A percentile compares a stretch with the other conserved stretches of the same genome.
These are phyloP conservation scores for Aplodontia rufa DNA, from an alignment of 2,113 vertebrate genomes.

Conservation along the genomic window DNA sequence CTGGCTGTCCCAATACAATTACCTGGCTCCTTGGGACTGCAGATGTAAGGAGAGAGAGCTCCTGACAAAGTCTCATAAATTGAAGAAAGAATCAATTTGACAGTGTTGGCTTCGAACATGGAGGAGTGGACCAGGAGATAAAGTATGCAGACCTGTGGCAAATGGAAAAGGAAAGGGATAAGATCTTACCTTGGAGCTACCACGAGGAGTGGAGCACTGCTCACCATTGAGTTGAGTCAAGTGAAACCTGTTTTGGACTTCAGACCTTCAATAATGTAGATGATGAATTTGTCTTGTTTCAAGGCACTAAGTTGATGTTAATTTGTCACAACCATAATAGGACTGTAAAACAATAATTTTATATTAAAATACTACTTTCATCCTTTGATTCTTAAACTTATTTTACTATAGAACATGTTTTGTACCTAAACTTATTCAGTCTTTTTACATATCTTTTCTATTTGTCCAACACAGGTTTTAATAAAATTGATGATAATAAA, in stretches of 20 bases:
- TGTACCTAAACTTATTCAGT: background rate
- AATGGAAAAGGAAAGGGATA: background rate
- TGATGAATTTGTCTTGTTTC: background rate
- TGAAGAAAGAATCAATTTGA: background rate
- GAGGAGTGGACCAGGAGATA: rapidly evolving
- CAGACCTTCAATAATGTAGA: background rate
- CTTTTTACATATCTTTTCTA: background rate
- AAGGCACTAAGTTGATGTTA: background rate
- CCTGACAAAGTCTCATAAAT: no score
- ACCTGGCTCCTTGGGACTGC: background rate
- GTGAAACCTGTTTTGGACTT: background rate
- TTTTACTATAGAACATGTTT: background rate
- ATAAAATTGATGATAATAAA: background rate
- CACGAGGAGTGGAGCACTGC: rapidly evolving
- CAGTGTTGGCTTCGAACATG: background rate
- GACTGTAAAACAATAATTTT: background rate
- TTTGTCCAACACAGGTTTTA: background rate
- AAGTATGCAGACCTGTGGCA: rapidly evolving
- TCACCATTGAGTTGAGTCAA: background rate
- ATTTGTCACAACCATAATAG: background rate
- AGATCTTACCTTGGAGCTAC: rapidly evolving
- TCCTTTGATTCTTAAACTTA: background rate
- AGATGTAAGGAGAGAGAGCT: background rate
- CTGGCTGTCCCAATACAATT: background rate
- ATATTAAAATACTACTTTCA: background rate